A percentile compares a stretch with the other conserved stretches of the same genome.
phyloP scores from a whole-genome alignment of 2,888 invertebrate species.

The Epsilonema sp. region DNA sequence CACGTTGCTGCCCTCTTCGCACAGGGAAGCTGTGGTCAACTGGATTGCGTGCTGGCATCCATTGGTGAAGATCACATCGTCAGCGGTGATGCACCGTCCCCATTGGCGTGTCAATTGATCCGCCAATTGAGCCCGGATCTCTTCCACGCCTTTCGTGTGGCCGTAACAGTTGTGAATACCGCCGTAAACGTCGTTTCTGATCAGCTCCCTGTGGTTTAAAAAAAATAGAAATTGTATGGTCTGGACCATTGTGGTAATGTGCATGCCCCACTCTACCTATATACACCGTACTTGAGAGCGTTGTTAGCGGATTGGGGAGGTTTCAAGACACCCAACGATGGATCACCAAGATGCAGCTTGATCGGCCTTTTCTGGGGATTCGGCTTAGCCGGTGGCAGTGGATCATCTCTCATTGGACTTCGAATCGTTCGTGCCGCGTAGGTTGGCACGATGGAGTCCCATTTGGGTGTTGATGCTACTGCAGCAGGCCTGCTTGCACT shows the following conservation, averaged over 20 bases:
- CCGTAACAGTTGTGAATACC: background rate
- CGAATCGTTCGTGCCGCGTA: background rate
- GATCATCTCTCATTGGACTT: background rate
- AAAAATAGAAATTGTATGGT: too few relatives aligned
- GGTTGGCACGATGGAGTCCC: too few relatives aligned
- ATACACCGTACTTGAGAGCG: background rate
- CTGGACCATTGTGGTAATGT: too few relatives aligned
- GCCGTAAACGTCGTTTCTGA: too few relatives aligned
- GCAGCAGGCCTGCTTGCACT: too few relatives aligned
- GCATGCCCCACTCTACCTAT: too few relatives aligned
- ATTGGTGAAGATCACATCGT: background rate
- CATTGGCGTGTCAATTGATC: background rate
- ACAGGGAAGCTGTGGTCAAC: background rate
- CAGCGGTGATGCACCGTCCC: background rate
- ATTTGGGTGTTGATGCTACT: too few relatives aligned
- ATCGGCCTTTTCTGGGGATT: background rate
- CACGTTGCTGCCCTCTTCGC: background rate
- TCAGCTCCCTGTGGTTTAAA: too few relatives aligned
- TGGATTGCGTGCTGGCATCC: background rate
- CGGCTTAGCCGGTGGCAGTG: background rate
- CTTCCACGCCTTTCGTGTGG: background rate
- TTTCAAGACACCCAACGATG: background rate
- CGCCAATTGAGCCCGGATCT: background rate
- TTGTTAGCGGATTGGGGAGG: background rate
- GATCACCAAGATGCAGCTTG: constrained; percentile 1